A percentile compares a stretch with the other conserved stretches of the same genome.
Evolutionary conservation across 2,888 invertebrate genomes (phyloP).

Genomic region (Morpho deidamia): DNA sequence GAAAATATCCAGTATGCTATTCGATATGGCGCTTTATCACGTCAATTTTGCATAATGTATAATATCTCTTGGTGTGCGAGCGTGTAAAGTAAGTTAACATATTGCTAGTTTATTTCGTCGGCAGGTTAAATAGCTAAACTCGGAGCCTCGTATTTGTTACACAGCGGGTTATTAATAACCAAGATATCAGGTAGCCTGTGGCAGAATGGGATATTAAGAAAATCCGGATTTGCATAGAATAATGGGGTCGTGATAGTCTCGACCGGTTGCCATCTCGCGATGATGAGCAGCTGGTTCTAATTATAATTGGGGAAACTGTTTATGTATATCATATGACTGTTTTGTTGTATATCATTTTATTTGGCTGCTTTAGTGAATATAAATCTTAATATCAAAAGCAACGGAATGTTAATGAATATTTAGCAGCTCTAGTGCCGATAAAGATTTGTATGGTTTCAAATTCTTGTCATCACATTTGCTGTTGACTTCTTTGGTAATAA

Average conservation of each 20-base stretch:
- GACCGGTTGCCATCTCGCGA: constrained; percentile 16
- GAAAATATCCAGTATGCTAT: constrained; percentile 26
- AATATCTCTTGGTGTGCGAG: constrained; percentile 26
- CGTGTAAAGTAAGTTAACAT: constrained; percentile 45
- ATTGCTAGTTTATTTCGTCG: constrained; percentile 59
- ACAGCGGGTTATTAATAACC: constrained; percentile 69
- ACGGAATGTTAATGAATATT: no score
- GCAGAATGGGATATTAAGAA: constrained; percentile 68
- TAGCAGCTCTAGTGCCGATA: no score
- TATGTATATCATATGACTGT: constrained; percentile 5
- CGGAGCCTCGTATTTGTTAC: constrained; percentile 58
- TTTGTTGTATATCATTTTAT: no score
- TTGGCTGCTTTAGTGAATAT: no score
- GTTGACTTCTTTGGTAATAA: no score
- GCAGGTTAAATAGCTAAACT: constrained; percentile 56
- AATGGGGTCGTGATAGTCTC: constrained; percentile 48
- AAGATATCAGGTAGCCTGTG: constrained; percentile 68
- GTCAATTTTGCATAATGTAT: constrained; percentile 34
- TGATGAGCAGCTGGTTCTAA: neutral
- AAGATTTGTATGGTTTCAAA: no score
- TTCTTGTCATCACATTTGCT: no score
- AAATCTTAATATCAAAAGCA: no score
- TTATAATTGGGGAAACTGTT: neutral
- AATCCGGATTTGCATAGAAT: constrained; percentile 76
- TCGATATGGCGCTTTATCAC: constrained; percentile 30